These are phyloP conservation scores for Enteromius anoplus DNA, from an alignment of 2,797 vertebrate genomes.

Conservation along the genomic window DNA sequence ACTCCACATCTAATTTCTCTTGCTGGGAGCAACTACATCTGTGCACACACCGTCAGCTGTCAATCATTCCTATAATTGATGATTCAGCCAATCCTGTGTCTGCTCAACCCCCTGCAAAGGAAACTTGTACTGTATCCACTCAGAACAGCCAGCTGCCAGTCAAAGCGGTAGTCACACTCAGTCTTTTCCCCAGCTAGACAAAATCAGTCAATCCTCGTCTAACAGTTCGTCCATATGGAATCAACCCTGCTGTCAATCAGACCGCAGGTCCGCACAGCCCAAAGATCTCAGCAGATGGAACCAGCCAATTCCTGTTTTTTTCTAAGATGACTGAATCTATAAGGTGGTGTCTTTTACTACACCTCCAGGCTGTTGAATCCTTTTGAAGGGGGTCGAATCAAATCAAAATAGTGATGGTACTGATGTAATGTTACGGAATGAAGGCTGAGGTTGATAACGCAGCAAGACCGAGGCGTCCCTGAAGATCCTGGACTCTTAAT, in stretches of 20 bases:
- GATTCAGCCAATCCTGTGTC: slow-evolving; percentile 83
- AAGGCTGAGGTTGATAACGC: slow-evolving; percentile 35
- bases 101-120: slow-evolving; percentile 78
- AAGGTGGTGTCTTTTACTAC: slow-evolving; percentile 30
- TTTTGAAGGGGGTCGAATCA: slow-evolving; percentile 15
- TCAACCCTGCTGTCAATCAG: slow-evolving; percentile 45
- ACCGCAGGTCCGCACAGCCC: slow-evolving; percentile 13
- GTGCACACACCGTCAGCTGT: slow-evolving; percentile 84
- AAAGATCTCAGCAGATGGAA: slow-evolving; percentile 24
- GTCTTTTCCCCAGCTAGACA: slow-evolving; percentile 46
- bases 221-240: slow-evolving; percentile 25
- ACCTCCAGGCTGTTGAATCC: slow-evolving; percentile 20
- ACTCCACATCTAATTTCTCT: slow-evolving; percentile 89
- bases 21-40: slow-evolving; percentile 87
- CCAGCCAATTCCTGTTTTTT: slow-evolving; percentile 17
- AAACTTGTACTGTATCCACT: slow-evolving; percentile 85
- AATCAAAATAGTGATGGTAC: slow-evolving; percentile 38
- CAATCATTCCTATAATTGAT: slow-evolving; percentile 81
- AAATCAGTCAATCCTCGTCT: slow-evolving; percentile 37
- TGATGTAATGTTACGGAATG: slow-evolving; percentile 35
- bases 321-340: slow-evolving; percentile 33
- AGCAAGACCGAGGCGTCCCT: slow-evolving; percentile 23
- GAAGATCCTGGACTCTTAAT: slow-evolving; percentile 50
- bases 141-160: slow-evolving; percentile 71
- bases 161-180: slow-evolving; percentile 37